A percentile compares a stretch with the other conserved stretches of the same genome.
These are phyloP conservation scores for Archivesica marissinica DNA, from an alignment of 1,140 invertebrate genomes.

Conservation along the genomic window DNA sequence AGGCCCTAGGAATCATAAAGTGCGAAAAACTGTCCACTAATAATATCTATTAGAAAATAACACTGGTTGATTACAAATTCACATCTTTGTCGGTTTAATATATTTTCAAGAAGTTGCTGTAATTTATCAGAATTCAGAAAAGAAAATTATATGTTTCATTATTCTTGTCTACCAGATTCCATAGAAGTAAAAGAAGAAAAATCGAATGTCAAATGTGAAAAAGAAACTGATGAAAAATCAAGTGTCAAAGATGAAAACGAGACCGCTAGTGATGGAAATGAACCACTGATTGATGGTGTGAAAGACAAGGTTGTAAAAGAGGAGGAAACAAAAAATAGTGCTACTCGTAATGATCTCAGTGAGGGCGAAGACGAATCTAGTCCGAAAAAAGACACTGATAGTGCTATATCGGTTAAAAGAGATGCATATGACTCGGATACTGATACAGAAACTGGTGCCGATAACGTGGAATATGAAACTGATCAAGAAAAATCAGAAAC, in stretches of 20 bases:
- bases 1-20: no score
- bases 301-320: slow-evolving; percentile 36
- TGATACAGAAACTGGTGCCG: slow-evolving; percentile 14
- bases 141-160: no score
- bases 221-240: slow-evolving; percentile 39
- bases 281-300: not conserved
- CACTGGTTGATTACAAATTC: no score
- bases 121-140: no score
- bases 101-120: no score
- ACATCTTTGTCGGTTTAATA: no score
- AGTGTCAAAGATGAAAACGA: slow-evolving; percentile 19
- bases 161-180: no score
- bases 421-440: slow-evolving; percentile 32
- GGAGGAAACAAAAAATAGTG: slow-evolving; percentile 36
- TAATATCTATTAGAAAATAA: no score
- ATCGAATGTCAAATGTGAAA: slow-evolving; percentile 30
- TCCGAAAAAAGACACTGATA: slow-evolving; percentile 34
- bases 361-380: slow-evolving; percentile 24
- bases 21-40: no score
- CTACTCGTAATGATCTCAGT: slow-evolving; percentile 14
- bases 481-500: slow-evolving; percentile 32
- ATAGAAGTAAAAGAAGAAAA: slow-evolving; percentile 31
- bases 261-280: not conserved
- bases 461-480: not conserved
- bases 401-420: slow-evolving; percentile 20